Evolutionary conservation across 2,888 invertebrate genomes (phyloP), one percentile per base, ranked within the genome.

Genomic region (Drosophila mulleri): DNA sequence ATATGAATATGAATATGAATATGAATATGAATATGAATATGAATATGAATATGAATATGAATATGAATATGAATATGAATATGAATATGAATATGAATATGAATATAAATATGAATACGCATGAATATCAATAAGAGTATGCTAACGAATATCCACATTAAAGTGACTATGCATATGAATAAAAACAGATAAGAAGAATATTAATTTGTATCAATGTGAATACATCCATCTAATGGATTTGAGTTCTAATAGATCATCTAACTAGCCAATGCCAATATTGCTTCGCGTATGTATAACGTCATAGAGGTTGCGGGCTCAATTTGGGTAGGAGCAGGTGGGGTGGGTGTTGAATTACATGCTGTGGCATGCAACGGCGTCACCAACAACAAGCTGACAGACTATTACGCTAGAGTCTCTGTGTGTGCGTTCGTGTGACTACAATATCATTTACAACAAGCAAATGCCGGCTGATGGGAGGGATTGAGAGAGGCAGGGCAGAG

Each of bases 401-500:
- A 50, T 50, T 48, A 67, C 20, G 52, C 57, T 35, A 20, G n/a
- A 47, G 29, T 39, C n/a, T 12, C 44, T 50, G 45, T 50, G 58
- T 67, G 68, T 53, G 61, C 54, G 26, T 75, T 67, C 58, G 83
- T 82, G 76, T 82, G 71, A 80, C 85, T 72, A 82, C 83, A 82
- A 81, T 84, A 84, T 84, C 85, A 88, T 77, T 84, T 84, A 88
- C 84, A 88, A 81, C 83, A 67, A 75, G 71, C 72, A 75, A 79
- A 72, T 69, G 65, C 74, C 72, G 77, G 71, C 72, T 35, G 16
- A 14, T 18, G 56, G 32, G 64, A 68, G 48, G 52, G 57, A 56
- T 26, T 47, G 26, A 41, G 26, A 12, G 41, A 26, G 54, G 16
- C 37, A 18, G 52, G 8, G 52, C n/a, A 2, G 64, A 32, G 23